Conservation (phyloP, 1,140 invertebrate genomes). For the Drosophila pruinosa region DNA sequence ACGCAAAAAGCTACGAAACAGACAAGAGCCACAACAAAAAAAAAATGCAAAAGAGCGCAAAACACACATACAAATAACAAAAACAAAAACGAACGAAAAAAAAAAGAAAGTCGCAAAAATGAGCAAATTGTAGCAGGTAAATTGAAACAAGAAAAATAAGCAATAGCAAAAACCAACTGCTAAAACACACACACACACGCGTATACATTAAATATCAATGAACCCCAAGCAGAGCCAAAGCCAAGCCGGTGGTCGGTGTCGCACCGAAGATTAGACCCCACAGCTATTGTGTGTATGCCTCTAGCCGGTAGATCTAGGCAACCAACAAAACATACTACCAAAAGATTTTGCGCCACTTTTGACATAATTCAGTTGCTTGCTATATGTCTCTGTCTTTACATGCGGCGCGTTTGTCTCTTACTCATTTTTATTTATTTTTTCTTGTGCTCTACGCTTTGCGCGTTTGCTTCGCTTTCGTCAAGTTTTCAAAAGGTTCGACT, state of each 20-base stretch:
- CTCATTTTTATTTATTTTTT: slow-evolving; percentile 37
- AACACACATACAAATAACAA: slow-evolving; percentile 18
- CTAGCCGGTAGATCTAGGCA: neutral
- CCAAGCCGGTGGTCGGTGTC: neutral
- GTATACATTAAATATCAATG: slow-evolving; percentile 63
- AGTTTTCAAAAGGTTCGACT: slow-evolving; percentile 66
- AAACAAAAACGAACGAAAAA: slow-evolving; percentile 2
- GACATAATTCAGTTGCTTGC: slow-evolving; percentile 59
- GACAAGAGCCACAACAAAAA: slow-evolving; percentile 35
- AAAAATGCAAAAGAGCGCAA: slow-evolving; percentile 51
- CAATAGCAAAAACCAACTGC: slow-evolving; percentile 39
- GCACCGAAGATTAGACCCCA: slow-evolving; percentile 12
- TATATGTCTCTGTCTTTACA: neutral
- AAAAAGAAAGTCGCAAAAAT: slow-evolving; percentile 60
- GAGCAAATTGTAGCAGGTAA: slow-evolving; percentile 68
- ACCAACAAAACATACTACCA: slow-evolving; percentile 37
- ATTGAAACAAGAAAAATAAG: slow-evolving; percentile 28
- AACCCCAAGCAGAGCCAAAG: slow-evolving; percentile 42
- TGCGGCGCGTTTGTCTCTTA: slow-evolving; percentile 13
- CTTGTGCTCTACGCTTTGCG: slow-evolving; percentile 43
- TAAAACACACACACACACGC: slow-evolving; percentile 13
- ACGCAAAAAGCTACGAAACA: slow-evolving; percentile 51
- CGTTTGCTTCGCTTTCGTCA: slow-evolving; percentile 62
- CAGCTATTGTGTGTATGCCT: neutral
- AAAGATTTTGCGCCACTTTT: slow-evolving; percentile 69